Evolutionary conservation across 2,113 vertebrate genomes (phyloP).

Genomic region (Cryptomyrus ogoouensis): DNA sequence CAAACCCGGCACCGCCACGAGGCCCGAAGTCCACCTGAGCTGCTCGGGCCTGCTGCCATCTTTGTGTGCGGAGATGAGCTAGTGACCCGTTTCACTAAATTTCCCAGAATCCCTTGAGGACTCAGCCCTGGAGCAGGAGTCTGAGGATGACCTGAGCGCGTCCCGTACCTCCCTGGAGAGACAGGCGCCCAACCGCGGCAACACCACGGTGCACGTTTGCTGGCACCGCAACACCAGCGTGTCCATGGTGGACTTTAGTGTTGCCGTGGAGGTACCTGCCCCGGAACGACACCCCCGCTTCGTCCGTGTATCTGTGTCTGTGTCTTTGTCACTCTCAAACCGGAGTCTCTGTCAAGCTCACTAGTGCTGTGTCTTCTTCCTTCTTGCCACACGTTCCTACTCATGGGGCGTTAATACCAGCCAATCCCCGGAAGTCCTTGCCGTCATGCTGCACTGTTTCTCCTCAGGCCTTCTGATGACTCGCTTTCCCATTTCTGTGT

Average conservation of each 20-base stretch:
- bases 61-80: not conserved
- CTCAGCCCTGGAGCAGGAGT: constrained; percentile 80
- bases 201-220: constrained; percentile 98
- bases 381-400: not conserved
- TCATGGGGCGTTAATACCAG: not conserved
- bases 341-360: not conserved
- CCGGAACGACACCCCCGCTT: not conserved
- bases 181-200: constrained; percentile 85
- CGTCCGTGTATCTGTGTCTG: not conserved
- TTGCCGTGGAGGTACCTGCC: constrained; percentile 88
- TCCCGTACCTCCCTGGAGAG: constrained; percentile 79
- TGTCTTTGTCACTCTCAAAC: not conserved
- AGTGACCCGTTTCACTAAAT: constrained; percentile 20
- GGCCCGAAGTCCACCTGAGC: not conserved
- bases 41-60: not conserved
- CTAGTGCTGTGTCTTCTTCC: not conserved
- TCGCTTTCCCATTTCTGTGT: not conserved
- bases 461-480: not conserved
- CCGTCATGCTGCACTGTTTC: not conserved
- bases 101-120: constrained; percentile 86
- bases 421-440: not conserved
- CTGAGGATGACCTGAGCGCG: constrained; percentile 83
- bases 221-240: constrained; percentile 99
- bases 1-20: not conserved
- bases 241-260: constrained; percentile 96